These are phyloP conservation scores for Hormiphora californensis DNA, from an alignment of 37 sponge, comb jelly and placozoan genomes.

Conservation along the genomic window DNA sequence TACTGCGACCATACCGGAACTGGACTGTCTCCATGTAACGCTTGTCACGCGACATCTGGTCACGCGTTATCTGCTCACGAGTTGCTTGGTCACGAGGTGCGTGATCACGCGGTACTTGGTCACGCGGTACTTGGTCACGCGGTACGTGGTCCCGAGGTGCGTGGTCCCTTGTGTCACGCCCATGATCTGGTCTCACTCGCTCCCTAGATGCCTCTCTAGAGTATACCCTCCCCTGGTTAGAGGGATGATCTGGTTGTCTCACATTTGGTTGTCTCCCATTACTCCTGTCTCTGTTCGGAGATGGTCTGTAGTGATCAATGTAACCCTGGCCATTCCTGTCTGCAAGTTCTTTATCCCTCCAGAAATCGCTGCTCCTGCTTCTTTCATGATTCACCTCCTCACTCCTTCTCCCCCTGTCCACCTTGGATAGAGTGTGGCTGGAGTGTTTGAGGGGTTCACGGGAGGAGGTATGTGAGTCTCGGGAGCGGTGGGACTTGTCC, in stretches of 20 bases:
- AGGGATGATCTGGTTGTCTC: conserved; percentile 10
- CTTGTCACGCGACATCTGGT: neutral
- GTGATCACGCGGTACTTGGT: neutral
- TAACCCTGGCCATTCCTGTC: conserved; percentile 32
- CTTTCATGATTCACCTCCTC: neutral
- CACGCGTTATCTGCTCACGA: neutral
- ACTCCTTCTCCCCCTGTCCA: neutral
- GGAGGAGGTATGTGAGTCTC: too few species aligned
- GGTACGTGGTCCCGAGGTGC: neutral
- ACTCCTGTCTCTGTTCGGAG: neutral
- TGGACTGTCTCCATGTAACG: conserved; percentile 15
- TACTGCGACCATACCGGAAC: conserved; percentile 32
- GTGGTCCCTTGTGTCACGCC: neutral
- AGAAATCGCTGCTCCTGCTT: conserved; percentile 51
- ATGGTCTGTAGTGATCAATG: neutral
- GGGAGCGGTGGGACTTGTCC: neutral
- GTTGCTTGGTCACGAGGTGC: neutral
- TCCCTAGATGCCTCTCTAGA: neutral
- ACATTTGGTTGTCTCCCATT: too few species aligned
- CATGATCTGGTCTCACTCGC: neutral
- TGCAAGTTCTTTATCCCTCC: conserved; percentile 17
- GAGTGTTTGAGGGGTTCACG: neutral
- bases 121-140: conserved; percentile 5
- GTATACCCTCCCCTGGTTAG: too few species aligned
- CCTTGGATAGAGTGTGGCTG: neutral